phyloP scores from a whole-genome alignment of 2,113 vertebrate species.

The Syngnathoides biaculeatus region DNA sequence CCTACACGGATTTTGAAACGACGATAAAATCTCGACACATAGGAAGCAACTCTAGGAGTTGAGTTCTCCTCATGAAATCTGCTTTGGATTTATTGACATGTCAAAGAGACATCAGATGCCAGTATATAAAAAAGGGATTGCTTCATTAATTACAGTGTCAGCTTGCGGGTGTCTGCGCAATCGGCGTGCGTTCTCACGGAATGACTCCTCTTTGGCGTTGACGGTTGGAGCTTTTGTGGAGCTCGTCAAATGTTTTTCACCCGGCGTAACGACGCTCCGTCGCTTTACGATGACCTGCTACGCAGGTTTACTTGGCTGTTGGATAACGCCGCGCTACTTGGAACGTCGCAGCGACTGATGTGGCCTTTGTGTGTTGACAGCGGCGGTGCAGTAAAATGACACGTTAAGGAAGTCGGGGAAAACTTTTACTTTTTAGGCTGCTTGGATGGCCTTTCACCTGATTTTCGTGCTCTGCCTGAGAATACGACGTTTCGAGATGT shows the following conservation, averaged over 20 bases:
- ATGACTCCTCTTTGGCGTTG: constrained; percentile 10
- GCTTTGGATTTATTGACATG: constrained; percentile 32
- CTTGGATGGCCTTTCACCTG: background rate
- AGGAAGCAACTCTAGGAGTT: background rate
- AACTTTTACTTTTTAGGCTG: background rate
- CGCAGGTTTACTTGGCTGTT: background rate
- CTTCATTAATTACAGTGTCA: constrained; percentile 12
- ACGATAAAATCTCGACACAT: background rate
- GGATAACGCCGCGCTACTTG: background rate
- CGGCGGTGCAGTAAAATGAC: background rate
- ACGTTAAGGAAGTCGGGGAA: background rate
- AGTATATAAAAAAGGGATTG: background rate
- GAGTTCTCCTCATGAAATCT: constrained; percentile 3
- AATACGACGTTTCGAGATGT: background rate
- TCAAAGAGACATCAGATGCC: constrained; percentile 3
- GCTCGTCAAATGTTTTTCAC: constrained; percentile 42
- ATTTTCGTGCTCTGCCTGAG: background rate
- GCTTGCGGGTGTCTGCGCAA: constrained; percentile 22
- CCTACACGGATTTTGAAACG: background rate
- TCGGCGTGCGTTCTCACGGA: constrained; percentile 1
- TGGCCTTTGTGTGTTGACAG: background rate
- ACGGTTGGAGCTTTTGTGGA: constrained; percentile 47
- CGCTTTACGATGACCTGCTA: constrained; percentile 3
- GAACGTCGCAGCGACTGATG: background rate
- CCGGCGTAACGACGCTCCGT: constrained; percentile 11